Base-by-base conservation (phyloP, 2,888 invertebrate species). In the Selenia dentaria region DNA sequence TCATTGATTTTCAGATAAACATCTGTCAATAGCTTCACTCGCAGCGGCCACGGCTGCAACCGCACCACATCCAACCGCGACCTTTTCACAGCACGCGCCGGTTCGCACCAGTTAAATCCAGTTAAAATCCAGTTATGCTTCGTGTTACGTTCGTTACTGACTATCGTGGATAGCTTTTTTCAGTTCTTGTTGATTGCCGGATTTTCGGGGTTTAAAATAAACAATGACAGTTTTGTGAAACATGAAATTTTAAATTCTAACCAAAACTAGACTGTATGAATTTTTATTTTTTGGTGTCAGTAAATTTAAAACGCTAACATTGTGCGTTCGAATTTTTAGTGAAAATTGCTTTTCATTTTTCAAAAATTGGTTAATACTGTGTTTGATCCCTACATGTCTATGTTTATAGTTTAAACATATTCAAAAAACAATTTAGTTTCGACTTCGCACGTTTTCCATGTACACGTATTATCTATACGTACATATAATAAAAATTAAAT, bases 71-170 rank as follows among this genome's bases (percentile, higher is more conserved):
- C 9, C 26, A 2, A 10, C 40, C 35, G 11, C 35, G 27, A 40
- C 26, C 35, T 24, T 22, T 39, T 14, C 13, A 34, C 26, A 10
- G 22, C 28, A 31, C 40, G 18, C 29, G 25, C 40, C 27, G 40
- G 12, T 31, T 40, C 27, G 26, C 40, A 12, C 29, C 35, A 25
- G 45, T 12, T 18, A 36, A 46, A 46, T 45, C 39, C 18, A 36
- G 38, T 31, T 43, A 29, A 33, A 37, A 38, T 37, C 33, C 34
- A 18, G 39, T 40, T 46, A 24, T 22, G 14, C 26, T 40, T 40
- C 27, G 35, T 35, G 35, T 31, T 4, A 22, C 25, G 16, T 40
- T 40, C 29, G 39, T 46, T 31, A 40, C 26, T 18, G 12, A 14
- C 18, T 16, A 11, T 28, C 12, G 36, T 29, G 16, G 12, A 4